Evolutionary conservation across 35 echinoderm and acorn worm species (phyloP).

Genomic region (Diadema setosum): DNA sequence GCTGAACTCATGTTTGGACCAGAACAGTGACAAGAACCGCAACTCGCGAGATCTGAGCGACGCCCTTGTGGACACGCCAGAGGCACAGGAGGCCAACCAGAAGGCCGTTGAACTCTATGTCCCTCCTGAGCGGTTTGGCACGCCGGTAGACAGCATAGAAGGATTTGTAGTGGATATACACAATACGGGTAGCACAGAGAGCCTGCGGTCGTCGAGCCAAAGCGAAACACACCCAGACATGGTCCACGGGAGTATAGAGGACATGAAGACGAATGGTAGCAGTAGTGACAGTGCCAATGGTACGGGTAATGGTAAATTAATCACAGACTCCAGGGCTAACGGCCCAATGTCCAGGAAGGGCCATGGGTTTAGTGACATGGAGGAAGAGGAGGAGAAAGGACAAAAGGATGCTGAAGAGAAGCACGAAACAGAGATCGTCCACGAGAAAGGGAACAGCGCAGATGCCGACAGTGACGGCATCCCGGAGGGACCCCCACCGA

Average conservation of each 20-base stretch:
- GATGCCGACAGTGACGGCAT: conserved; percentile 7
- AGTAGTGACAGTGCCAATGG: conserved; percentile 35
- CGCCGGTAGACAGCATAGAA: not conserved
- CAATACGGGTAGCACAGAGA: conserved; percentile 68
- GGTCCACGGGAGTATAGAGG: not conserved
- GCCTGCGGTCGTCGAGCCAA: conserved; percentile 43
- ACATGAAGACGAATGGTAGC: conserved; percentile 32
- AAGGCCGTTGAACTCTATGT: conserved; percentile 82
- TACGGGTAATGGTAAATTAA: conserved; percentile 32
- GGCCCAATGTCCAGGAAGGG: not conserved
- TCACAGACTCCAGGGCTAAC: not conserved
- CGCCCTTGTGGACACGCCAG: conserved; percentile 51
- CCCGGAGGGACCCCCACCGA: conserved; percentile 73
- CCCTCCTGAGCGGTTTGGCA: not conserved
- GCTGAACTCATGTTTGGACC: conserved; percentile 81
- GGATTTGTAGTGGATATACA: conserved; percentile 43
- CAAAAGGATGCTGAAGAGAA: conserved; percentile 42
- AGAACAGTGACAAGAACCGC: conserved; percentile 72
- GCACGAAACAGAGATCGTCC: conserved; percentile 38
- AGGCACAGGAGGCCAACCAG: conserved; percentile 81
- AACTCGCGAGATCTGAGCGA: conserved; percentile 79
- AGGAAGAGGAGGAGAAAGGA: conserved; percentile 42
- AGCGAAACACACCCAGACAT: conserved; percentile 1
- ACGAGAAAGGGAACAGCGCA: not conserved
- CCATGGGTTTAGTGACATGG: conserved; percentile 19